Base-by-base conservation (phyloP, 2,888 invertebrate species). In the Cheilosia grossa region DNA sequence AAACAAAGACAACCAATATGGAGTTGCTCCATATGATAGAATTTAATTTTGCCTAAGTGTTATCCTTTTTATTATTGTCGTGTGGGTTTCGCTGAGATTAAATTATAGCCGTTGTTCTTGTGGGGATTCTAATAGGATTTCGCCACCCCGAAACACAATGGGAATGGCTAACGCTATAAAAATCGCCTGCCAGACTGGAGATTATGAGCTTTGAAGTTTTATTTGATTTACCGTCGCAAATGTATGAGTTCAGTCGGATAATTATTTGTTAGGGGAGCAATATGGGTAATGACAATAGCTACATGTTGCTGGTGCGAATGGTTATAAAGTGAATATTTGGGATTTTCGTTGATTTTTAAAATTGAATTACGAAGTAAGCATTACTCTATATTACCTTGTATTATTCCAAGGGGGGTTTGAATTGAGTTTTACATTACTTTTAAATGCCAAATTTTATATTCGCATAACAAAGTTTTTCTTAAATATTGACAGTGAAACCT, bases 31-130 rank as follows among this genome's bases (percentile, higher is more conserved):
- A 44, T 69, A 69, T 67, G 70, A 56, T n/a, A 42, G 56, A 73
- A 82, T 74, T 74, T 53, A 58, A 79, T 74, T 79, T 79, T 82
- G 58, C 73, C 73, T 58, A 82, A 78, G 82, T 82, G 63, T 64
- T 79, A 82, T 82, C 78, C 78, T 70, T 70, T 51, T 78, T 78
- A 70, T 54, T 69, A 70, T 47, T 56, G 61, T 74, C 69, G 58
- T 64, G 73, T 73, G 67, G 27, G 82, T 51, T n/a, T 40, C 67
- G 58, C 67, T 17, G 51, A 63, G 79, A 82, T 82, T 79, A 58
- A 58, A 82, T 79, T 58, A 79, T 27, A 19, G 56, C 17, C 30
- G 44, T n/a, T 27, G 56, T 13, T 51, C 6, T 27, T 17, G 15
- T 58, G 42, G 70, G 17, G 24, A 37, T 40, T 21, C 49, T 72